These are phyloP conservation scores for Poeciliopsis turneri DNA, from an alignment of 2,797 vertebrate species.

Conservation along the genomic window DNA sequence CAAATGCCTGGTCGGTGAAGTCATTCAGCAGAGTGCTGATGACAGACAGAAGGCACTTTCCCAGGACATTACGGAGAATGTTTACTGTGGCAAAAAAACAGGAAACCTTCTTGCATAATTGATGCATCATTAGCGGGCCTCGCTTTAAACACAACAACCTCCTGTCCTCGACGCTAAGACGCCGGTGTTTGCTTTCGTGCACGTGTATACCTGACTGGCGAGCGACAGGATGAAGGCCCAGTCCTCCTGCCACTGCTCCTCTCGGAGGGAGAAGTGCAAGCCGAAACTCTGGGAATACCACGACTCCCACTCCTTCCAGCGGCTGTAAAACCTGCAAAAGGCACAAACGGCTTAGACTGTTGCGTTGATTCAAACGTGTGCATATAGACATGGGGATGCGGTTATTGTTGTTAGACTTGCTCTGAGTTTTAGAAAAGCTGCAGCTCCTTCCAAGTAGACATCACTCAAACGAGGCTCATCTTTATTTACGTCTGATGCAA, in stretches of 20 bases:
- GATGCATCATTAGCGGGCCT: conserved; percentile 43
- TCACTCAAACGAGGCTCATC: conserved; percentile 31
- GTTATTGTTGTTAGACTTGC: conserved; percentile 1
- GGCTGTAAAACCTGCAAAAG: conserved; percentile 91
- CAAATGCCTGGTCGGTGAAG: conserved; percentile 53
- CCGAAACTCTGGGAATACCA: conserved; percentile 99
- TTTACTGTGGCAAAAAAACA: conserved; percentile 20
- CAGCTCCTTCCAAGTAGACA: conserved; percentile 24
- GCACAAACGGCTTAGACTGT: conserved; percentile 13
- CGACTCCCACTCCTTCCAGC: conserved; percentile 99
- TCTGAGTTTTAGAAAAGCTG: conserved; percentile 20
- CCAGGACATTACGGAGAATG: conserved; percentile 39
- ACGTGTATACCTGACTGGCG: conserved; percentile 90
- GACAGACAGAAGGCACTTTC: conserved; percentile 61
- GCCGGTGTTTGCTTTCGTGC: conserved; percentile 24
- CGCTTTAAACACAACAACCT: conserved; percentile 40
- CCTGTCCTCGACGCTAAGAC: not conserved
- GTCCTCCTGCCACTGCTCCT: conserved; percentile 99
- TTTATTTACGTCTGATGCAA: conserved; percentile 12
- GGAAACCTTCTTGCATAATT: conserved; percentile 57
- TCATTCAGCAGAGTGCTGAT: conserved; percentile 45
- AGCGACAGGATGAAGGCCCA: conserved; percentile 98
- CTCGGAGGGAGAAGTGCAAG: conserved; percentile 94
- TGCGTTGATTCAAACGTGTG: conserved; percentile 24
- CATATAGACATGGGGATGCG: not conserved